A percentile compares a stretch with the other conserved stretches of the same genome.
Conservation (phyloP, 2,797 vertebrate genomes). For the Otus scops region DNA sequence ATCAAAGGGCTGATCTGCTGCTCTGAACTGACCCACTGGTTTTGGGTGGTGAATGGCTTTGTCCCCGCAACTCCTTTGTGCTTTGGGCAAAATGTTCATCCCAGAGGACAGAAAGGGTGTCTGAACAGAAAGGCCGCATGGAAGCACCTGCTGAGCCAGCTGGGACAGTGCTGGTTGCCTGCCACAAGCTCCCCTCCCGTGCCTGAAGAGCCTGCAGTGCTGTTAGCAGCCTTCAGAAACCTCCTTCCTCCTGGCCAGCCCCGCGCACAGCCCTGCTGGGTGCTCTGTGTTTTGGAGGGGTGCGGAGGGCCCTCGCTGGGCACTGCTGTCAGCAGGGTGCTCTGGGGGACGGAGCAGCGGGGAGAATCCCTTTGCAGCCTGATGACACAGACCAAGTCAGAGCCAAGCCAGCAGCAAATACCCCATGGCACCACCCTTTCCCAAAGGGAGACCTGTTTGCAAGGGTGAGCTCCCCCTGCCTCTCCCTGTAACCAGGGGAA, state of each 20-base stretch:
- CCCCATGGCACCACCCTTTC: fast-evolving
- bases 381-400: background rate
- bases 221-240: background rate
- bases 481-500: background rate
- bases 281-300: background rate
- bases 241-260: background rate
- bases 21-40: background rate
- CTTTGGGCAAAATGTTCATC: background rate
- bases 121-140: background rate
- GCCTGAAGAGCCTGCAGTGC: background rate
- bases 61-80: background rate
- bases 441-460: background rate
- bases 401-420: background rate
- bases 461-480: background rate
- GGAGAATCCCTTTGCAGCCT: background rate
- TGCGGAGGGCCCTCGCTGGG: fast-evolving
- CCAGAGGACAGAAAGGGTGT: background rate
- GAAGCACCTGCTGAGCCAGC: background rate
- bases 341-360: background rate
- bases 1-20: background rate
- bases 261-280: background rate
- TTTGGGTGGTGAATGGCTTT: background rate
- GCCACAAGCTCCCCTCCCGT: background rate
- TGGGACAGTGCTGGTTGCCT: background rate
- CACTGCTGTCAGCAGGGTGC: background rate